These are phyloP conservation scores for Lissocephala sabroskyi DNA, from an alignment of 2,888 invertebrate species.

Conservation along the genomic window DNA sequence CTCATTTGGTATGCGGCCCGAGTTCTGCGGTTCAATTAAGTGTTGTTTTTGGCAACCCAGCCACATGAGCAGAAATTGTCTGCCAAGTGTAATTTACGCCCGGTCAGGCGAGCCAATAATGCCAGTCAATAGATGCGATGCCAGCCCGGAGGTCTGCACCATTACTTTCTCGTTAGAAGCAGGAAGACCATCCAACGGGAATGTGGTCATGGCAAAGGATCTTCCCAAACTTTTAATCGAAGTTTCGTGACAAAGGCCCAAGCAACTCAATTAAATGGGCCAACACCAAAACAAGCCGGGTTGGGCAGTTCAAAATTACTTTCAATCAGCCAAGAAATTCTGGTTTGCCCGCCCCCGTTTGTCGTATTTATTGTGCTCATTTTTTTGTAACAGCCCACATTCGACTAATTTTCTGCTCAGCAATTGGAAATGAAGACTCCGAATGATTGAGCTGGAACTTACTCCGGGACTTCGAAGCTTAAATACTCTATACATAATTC, in stretches of 20 bases:
- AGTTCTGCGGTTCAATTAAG: conserved; percentile 62
- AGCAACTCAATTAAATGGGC: conserved; percentile 14
- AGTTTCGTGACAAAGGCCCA: conserved; percentile 40
- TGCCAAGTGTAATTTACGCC: conserved; percentile 53
- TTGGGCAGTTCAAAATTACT: no score
- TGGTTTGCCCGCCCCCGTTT: no score
- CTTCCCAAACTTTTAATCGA: conserved; percentile 49
- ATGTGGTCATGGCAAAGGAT: no score
- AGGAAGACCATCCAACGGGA: conserved; percentile 13
- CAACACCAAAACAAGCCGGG: background rate
- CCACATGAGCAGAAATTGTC: conserved; percentile 13
- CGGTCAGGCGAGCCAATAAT: conserved; percentile 41
- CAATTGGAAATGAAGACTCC: no score
- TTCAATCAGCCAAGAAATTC: no score
- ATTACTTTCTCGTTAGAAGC: conserved; percentile 9
- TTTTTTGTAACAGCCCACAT: no score
- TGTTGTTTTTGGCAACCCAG: conserved; percentile 46
- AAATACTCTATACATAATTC: no score
- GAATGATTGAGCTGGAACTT: no score
- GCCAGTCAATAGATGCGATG: conserved; percentile 17
- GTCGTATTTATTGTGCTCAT: no score
- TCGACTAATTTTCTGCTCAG: no score
- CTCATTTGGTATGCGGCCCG: conserved; percentile 48
- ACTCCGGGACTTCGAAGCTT: no score
- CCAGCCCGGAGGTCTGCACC: no score